A percentile compares a stretch with the other conserved stretches of the same genome.
phyloP scores from a whole-genome alignment of 2,888 invertebrate genomes.

The Idaea straminata region DNA sequence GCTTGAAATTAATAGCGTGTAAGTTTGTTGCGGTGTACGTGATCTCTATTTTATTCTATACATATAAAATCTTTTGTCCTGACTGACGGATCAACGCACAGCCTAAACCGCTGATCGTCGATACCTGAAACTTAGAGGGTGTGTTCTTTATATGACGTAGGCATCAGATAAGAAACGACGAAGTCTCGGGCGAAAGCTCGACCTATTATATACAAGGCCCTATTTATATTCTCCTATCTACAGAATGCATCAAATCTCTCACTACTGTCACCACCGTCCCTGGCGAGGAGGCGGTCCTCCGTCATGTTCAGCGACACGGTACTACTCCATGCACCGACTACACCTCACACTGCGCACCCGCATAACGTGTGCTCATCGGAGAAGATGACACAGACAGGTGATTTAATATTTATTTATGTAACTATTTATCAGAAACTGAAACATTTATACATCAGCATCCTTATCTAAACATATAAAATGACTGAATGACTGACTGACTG shows the following conservation, averaged over 20 bases:
- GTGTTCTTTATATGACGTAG: no score
- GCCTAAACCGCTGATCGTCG: no score
- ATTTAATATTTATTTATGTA: background rate
- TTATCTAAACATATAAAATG: slow-evolving; percentile 17
- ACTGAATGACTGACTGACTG: no score
- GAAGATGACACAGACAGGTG: slow-evolving; percentile 93
- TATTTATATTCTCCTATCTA: background rate
- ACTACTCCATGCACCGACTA: slow-evolving; percentile 81
- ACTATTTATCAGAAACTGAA: background rate
- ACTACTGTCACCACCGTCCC: slow-evolving; percentile 86
- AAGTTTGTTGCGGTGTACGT: no score
- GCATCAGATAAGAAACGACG: no score
- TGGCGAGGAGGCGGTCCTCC: slow-evolving; percentile 87
- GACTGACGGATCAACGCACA: no score
- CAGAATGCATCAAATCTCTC: slow-evolving; percentile 84
- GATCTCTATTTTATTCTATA: no score
- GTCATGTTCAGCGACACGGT: slow-evolving; percentile 95
- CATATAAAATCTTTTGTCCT: no score
- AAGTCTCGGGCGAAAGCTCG: no score
- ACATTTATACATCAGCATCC: slow-evolving; percentile 3
- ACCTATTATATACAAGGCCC: background rate
- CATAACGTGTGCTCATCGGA: slow-evolving; percentile 88
- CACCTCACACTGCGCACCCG: slow-evolving; percentile 57
- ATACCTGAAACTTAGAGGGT: no score
- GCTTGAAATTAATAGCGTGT: no score